Conservation (phyloP, 1,140 invertebrate species). For the Acromyrmex heyeri region DNA sequence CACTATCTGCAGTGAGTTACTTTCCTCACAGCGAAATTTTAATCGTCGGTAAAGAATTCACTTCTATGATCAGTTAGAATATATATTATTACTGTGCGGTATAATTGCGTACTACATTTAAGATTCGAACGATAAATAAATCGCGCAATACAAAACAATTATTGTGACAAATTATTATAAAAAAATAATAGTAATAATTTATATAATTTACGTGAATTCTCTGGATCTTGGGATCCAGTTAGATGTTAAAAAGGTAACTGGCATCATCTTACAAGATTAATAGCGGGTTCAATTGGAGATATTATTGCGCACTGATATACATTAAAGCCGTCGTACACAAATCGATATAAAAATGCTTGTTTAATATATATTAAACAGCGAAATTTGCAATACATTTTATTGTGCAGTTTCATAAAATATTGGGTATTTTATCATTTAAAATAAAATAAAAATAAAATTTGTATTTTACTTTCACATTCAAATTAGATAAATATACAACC, state of each 20-base stretch:
- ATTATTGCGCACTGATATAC: no score
- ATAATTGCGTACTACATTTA: not conserved
- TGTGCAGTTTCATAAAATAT: no score
- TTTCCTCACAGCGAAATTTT: not conserved
- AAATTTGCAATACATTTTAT: no score
- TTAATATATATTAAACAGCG: no score
- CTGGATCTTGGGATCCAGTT: not conserved
- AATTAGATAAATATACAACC: no score
- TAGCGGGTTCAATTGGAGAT: no score
- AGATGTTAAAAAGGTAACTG: not conserved
- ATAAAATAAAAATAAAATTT: no score
- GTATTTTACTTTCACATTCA: no score
- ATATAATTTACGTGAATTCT: not conserved
- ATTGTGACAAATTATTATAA: not conserved
- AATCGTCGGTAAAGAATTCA: constrained; percentile 11
- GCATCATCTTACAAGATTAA: no score
- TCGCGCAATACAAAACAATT: not conserved
- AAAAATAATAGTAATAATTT: not conserved
- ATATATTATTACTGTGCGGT: not conserved
- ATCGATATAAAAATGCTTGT: no score
- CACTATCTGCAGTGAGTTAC: not conserved
- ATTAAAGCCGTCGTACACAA: no score
- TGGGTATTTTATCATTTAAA: no score
- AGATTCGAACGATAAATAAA: not conserved
- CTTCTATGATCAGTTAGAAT: not conserved